These are phyloP conservation scores for Bursaphelenchus mucronatus DNA, from an alignment of 1,140 invertebrate genomes.

Conservation along the genomic window DNA sequence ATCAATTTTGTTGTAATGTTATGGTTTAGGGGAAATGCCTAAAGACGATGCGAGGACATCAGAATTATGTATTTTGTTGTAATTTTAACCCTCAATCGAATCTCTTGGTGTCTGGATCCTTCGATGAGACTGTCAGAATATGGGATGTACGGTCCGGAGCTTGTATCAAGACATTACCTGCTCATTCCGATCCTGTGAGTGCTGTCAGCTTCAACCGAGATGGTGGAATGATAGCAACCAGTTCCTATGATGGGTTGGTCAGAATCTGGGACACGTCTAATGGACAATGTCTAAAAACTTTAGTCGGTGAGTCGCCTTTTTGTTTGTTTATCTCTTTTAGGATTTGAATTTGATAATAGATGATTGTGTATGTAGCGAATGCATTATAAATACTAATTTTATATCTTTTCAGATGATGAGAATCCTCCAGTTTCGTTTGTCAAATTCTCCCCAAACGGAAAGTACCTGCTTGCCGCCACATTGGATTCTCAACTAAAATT, in stretches of 20 bases:
- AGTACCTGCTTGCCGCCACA: conserved; percentile 96
- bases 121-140: conserved; percentile 97
- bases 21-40: conserved; percentile 79
- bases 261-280: conserved; percentile 99
- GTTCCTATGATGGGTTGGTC: conserved; percentile 97
- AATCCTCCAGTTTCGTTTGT: conserved; percentile 99
- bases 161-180: conserved; percentile 94
- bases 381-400: conserved; percentile 20
- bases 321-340: conserved; percentile 12
- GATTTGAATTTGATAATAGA: not conserved
- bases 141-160: conserved; percentile 99
- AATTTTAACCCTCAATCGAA: conserved; percentile 99
- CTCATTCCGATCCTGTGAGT: conserved; percentile 98
- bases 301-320: conserved; percentile 68
- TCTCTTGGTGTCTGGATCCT: conserved; percentile 96
- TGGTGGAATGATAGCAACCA: conserved; percentile 93
- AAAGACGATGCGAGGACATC: conserved; percentile 97
- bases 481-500: conserved; percentile 89
- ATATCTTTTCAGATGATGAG: conserved; percentile 70
- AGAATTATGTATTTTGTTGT: conserved; percentile 99
- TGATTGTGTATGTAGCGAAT: not conserved
- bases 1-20: conserved; percentile 26
- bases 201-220: conserved; percentile 93
- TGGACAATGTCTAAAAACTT: conserved; percentile 95
- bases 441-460: conserved; percentile 99